Base-by-base conservation (phyloP, 23 tunicate species). In the Phallusia fumigata region DNA sequence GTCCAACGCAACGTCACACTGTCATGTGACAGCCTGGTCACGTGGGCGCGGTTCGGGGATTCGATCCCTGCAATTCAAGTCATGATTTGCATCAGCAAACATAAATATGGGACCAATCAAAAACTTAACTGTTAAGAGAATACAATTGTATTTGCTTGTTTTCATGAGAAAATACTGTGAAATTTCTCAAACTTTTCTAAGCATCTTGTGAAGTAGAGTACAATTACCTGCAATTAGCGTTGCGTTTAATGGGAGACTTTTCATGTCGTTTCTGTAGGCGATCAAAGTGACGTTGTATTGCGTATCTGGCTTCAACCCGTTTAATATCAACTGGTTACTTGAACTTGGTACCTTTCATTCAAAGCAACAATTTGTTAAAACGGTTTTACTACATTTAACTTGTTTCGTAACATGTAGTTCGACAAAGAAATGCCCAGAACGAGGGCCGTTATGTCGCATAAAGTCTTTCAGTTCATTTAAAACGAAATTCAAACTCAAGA, bases 231-330 rank as follows among this genome's bases (percentile, higher is more conserved):
- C 45, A 32, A 80, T 52, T 3, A 80, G 50, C 3, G n/a, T 53
- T 10, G 74, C 83, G 28, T 80, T 35, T 52, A 80, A 30, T 24
- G 83, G 83, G 2, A 80, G 26, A 28, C 83, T 80, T 52, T 28
- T 32, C 73, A 52, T 32, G 33, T 30, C 45, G 12, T 53, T 32
- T 22, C 83, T 52, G 40, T 35, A 31, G 2, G 83, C n/a, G 28
- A 18, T 35, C 50, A 80, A 5, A n/a, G 83, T 52, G 10, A 80
- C 73, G 45, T 80, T 80, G 73, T 80, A 52, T 80, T 53, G 47
- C 0, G 83, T 52, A 19, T 53, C 73, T 0, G 83, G 73, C 45
- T 53, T 80, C 50, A 80, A 36, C 2, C 73, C 73, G 31, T 22
- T 74, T 12, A 74, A 31, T 6, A 35, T 74, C 44, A 74, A 31